Evolutionary conservation across 2,113 vertebrate species (phyloP), one percentile per base, ranked within the genome.

Genomic region (Antigone vipio): DNA sequence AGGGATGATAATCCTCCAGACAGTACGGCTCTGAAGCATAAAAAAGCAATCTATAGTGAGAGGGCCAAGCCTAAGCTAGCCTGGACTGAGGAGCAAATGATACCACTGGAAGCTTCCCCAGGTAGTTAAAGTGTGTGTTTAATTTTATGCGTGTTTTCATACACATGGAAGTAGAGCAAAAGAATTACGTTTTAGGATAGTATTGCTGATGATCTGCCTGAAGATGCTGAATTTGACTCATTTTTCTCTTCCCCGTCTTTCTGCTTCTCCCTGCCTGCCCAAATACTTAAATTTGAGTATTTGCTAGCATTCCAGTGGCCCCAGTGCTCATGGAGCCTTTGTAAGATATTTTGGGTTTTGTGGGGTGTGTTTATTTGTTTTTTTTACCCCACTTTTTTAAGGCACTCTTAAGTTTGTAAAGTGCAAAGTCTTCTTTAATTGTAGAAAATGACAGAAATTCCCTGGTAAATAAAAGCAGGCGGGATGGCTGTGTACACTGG

Each of bases 31-130:
- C 76, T 97, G 71, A 96, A 94, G 75, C 98, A 98, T 62, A 68
- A 93, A 35, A 98, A 98, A 86, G 97, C 98, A 4, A 97, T 97
- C 96, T 98, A 98, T 91, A 98, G 98, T 56, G 99, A 98, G 97
- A 98, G 96, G 58, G 49, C 74, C 1, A 18, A 49, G 10, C 58
- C 89, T 5, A 93, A 67, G 40, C 32, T 88, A 12, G 71, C 94
- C 21, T 98, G 94, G 95, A 40, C 85, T 58, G 44, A 94, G 85
- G 73, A 73, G 11, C 35, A 91, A 49, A 38, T 47, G 7, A 9
- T 16, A 12, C 49, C 68, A 2, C 58, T 14, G 30, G 73, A 82
- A 47, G 47, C 27, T 18, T 27, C 42, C n/a, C 4, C 95, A 97
- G 97, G 98, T 98, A 95, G 64, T 47, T 38, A 11, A 5, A 50